Base-by-base conservation (phyloP, 2,888 invertebrate species). In the Malthinus flaveolus region DNA sequence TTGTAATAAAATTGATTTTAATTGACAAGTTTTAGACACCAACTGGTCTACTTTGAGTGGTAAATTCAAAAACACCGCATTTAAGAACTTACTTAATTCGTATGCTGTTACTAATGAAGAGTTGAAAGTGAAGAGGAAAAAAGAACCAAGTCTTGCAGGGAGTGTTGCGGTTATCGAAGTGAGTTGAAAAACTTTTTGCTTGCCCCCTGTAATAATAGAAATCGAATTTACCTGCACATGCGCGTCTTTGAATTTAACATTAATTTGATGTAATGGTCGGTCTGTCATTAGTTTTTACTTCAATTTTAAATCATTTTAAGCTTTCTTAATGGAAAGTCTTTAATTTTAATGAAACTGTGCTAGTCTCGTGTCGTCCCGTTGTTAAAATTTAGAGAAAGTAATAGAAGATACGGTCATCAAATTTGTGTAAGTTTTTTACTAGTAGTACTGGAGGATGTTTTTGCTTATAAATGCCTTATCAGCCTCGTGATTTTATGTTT, bases 81-180 rank as follows among this genome's bases (percentile, higher is more conserved):
- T 86, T 33, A 75, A 70, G 42, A 80, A 82, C 62, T 79, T 82
- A 3, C 71, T 86, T 53, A 73, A 77, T 56, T 74, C 78, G 33
- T 82, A 85, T 68, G 75, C 78, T 62, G 74, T 74, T 13, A 74
- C 71, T 11, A 80, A 82, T 65, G 75, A 79, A 53, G 78, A 79
- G 47, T 73, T 81, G 57, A 74, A 75, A 52, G 74, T 73, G 44
- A 78, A 75, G 36, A 81, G 80, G 67, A 77, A 79, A 42, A 80
- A 79, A 63, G 79, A 79, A 51, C 72, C 74, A 32, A 75, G 74
- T 10, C 62, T 78, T 23, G 60, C 66, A 49, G 75, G 73, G 34
- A 63, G 68, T 12, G 65, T 70, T 34, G 64, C 50, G 45, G 66
- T 70, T 39, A 71, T 76, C 55, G 73, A 75, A 73, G 79, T 79